Percentiles rank a stretch among this genome's conserved stretches.
phyloP scores from a whole-genome alignment of 2,113 vertebrate species.

The Eptesicus fuscus region DNA sequence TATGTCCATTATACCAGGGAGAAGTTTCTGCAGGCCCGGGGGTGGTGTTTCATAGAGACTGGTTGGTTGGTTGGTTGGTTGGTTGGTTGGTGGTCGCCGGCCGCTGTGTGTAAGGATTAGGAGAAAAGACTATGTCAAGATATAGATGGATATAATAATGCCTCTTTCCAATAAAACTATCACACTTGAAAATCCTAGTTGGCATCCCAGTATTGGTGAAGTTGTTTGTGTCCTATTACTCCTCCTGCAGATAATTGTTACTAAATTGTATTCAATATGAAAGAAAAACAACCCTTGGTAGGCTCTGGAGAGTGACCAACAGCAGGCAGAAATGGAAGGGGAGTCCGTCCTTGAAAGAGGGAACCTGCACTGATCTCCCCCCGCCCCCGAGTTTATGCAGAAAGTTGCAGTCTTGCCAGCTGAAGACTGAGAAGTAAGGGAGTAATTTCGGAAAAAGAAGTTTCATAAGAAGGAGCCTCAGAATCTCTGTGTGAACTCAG shows the following conservation, averaged over 20 bases:
- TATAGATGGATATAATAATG: not conserved
- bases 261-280: not conserved
- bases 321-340: not conserved
- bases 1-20: not conserved
- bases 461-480: not conserved
- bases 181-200: not conserved
- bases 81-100: not conserved
- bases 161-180: not conserved
- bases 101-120: not conserved
- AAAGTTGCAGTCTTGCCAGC: not conserved
- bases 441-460: no score
- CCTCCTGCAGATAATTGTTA: not conserved
- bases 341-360: not conserved
- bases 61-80: not conserved
- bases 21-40: not conserved
- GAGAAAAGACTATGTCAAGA: not conserved
- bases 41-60: not conserved
- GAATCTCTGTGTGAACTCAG: not conserved
- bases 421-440: not conserved
- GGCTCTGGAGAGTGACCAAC: not conserved
- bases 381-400: not conserved
- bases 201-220: not conserved
- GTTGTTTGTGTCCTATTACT: not conserved
- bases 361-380: not conserved
- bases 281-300: not conserved